These are phyloP conservation scores for Nomada flava DNA, from an alignment of 2,888 invertebrate genomes.

Conservation along the genomic window DNA sequence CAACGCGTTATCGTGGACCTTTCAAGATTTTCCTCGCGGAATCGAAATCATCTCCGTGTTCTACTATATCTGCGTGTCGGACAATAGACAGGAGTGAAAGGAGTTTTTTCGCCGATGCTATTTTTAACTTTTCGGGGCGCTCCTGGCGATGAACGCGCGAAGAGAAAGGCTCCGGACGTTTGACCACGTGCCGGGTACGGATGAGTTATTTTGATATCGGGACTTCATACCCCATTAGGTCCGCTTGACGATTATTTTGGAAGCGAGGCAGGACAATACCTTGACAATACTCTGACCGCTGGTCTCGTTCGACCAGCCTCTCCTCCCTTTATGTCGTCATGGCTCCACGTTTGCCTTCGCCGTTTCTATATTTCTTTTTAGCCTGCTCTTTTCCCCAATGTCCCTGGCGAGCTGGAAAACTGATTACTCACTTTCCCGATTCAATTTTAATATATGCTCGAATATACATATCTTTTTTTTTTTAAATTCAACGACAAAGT, in stretches of 20 bases:
- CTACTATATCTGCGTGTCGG: slow-evolving; percentile 58
- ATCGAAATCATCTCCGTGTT: slow-evolving; percentile 27
- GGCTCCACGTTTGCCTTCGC: neutral
- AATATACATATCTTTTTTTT: too few species aligned
- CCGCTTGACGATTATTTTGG: slow-evolving; percentile 79
- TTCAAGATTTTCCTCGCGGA: slow-evolving; percentile 59
- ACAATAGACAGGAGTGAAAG: slow-evolving; percentile 68
- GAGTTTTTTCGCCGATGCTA: slow-evolving; percentile 65
- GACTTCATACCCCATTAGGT: slow-evolving; percentile 82
- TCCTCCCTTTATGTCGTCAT: slow-evolving; percentile 36
- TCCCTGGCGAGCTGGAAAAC: slow-evolving; percentile 6
- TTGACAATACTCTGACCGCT: slow-evolving; percentile 80
- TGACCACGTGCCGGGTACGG: slow-evolving; percentile 74
- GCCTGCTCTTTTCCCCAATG: neutral
- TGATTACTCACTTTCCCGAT: slow-evolving; percentile 1
- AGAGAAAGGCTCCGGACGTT: slow-evolving; percentile 59
- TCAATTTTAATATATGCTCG: neutral
- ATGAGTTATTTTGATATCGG: slow-evolving; percentile 82
- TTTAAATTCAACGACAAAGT: too few species aligned
- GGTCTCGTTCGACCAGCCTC: slow-evolving; percentile 52
- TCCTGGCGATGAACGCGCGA: slow-evolving; percentile 37
- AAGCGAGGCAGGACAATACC: slow-evolving; percentile 79
- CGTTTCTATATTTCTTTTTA: neutral
- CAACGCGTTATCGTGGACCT: slow-evolving; percentile 33
- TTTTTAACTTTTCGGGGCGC: slow-evolving; percentile 66